Conservation (phyloP, 2,888 invertebrate genomes). For the Pherbina coryleti region DNA sequence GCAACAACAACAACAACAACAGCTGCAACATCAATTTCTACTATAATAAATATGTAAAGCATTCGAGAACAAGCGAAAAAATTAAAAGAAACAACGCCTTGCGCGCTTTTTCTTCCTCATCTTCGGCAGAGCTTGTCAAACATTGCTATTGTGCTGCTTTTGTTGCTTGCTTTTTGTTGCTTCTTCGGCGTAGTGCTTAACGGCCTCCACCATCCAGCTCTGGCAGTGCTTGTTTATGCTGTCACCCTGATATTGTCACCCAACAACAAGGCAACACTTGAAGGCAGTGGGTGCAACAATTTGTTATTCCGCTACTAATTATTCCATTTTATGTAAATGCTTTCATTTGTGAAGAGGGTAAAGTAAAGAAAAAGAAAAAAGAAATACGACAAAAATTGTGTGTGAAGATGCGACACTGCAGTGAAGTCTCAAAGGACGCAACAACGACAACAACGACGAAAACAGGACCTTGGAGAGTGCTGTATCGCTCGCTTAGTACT, state of each 20-base stretch:
- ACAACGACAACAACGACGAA: no score
- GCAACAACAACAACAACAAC: background rate
- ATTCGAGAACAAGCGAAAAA: background rate
- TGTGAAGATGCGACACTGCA: no score
- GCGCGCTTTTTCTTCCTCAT: background rate
- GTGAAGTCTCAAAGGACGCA: no score
- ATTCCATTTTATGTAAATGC: slow-evolving; percentile 21
- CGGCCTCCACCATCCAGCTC: background rate
- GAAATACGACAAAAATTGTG: no score
- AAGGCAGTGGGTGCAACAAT: background rate
- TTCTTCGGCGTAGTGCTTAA: background rate
- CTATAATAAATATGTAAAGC: background rate
- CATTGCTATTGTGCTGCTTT: background rate
- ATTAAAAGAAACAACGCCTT: background rate
- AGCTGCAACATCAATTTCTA: background rate
- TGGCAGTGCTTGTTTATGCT: no score
- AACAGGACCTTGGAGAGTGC: background rate
- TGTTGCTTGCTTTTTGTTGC: background rate
- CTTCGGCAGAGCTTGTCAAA: background rate
- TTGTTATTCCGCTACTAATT: slow-evolving; percentile 24
- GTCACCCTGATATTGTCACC: no score
- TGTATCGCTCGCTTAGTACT: no score
- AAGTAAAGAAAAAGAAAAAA: no score
- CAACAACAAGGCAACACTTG: no score
- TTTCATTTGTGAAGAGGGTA: background rate